Conservation (phyloP, 23 tunicate species). For the Clavelina lepadiformis region DNA sequence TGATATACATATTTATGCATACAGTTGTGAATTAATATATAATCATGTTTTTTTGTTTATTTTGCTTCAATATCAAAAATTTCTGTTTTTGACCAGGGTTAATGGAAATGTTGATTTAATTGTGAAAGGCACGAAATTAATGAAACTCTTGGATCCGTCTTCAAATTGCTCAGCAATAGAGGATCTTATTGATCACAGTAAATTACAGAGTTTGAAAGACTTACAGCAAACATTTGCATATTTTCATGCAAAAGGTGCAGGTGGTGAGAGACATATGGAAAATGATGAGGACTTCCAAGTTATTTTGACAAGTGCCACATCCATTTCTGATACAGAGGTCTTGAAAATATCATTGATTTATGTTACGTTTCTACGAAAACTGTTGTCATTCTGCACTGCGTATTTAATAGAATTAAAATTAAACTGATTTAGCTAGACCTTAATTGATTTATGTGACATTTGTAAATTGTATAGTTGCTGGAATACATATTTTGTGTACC, state of each 20-base stretch:
- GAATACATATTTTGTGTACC: too few species aligned
- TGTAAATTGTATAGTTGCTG: too few species aligned
- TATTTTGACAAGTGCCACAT: conserved; percentile 42
- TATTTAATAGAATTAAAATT: too few species aligned
- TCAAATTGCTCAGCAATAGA: conserved; percentile 13
- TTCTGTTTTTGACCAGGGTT: conserved; percentile 33
- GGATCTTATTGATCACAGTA: conserved; percentile 30
- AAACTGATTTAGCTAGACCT: too few species aligned
- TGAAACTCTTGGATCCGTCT: conserved; percentile 30
- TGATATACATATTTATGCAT: too few species aligned
- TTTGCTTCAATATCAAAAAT: background rate
- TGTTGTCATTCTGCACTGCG: too few species aligned
- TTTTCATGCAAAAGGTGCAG: conserved; percentile 67
- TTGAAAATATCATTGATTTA: too few species aligned
- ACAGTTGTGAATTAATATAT: too few species aligned
- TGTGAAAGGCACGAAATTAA: conserved; percentile 52
- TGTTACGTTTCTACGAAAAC: too few species aligned
- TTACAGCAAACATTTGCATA: conserved; percentile 62
- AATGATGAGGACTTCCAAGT: conserved; percentile 35
- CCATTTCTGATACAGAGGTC: conserved; percentile 37
- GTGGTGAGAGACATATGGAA: conserved; percentile 79
- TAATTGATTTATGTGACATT: too few species aligned
- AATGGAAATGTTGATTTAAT: conserved; percentile 85
- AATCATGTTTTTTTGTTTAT: background rate
- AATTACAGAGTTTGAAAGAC: conserved; percentile 24